Conservation (phyloP, 2,888 invertebrate genomes). For the Argynnis bischoffii region DNA sequence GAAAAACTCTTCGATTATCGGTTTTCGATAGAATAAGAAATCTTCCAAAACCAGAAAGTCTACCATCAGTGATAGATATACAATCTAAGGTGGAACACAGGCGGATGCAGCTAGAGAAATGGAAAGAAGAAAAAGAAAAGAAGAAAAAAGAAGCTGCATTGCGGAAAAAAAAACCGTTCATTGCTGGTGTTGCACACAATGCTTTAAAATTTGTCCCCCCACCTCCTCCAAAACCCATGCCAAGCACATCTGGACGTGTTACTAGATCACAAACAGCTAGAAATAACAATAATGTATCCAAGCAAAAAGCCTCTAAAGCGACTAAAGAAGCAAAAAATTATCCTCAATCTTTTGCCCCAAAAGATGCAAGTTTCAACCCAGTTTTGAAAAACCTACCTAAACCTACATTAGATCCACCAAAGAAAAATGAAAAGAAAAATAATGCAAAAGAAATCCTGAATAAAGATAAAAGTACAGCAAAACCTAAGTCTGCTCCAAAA, state of each 20-base stretch:
- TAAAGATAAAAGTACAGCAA: constrained; percentile 5
- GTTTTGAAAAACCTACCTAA: constrained; percentile 50
- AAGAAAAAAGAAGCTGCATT: constrained; percentile 58
- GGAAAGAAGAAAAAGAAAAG: constrained; percentile 72
- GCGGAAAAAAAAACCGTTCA: constrained; percentile 69
- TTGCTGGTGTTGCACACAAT: constrained; percentile 58
- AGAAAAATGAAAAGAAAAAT: neutral
- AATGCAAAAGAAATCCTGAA: neutral
- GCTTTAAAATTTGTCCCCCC: constrained; percentile 56
- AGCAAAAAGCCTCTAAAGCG: constrained; percentile 32
- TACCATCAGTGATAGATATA: constrained; percentile 40
- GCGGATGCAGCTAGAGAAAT: constrained; percentile 64
- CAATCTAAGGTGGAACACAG: constrained; percentile 57
- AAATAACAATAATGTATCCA: constrained; percentile 29
- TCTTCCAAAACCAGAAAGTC: constrained; percentile 51
- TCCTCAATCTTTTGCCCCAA: constrained; percentile 76
- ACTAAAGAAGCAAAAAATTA: constrained; percentile 26
- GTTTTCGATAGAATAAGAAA: constrained; percentile 62
- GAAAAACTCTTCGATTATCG: constrained; percentile 59
- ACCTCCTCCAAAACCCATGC: constrained; percentile 56
- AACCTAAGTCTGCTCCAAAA: constrained; percentile 7
- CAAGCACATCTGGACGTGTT: constrained; percentile 64
- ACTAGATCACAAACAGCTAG: constrained; percentile 63
- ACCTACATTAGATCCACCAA: constrained; percentile 28
- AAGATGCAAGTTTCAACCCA: constrained; percentile 79